Base-by-base conservation (phyloP, 2,113 vertebrate genomes). In the Synchiropus splendidus region DNA sequence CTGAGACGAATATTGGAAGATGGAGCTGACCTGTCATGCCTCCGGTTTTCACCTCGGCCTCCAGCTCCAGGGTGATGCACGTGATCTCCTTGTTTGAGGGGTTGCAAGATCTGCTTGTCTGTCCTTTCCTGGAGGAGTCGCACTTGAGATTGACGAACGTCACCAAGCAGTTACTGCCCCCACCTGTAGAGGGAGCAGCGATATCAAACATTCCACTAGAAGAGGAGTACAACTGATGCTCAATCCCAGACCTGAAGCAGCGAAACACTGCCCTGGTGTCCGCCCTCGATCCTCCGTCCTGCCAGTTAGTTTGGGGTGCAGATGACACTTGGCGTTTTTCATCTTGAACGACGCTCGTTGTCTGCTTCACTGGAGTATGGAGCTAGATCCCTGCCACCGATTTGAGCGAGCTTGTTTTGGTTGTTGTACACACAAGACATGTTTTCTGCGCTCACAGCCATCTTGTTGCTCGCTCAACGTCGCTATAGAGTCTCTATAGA, bases 71-170 rank as follows among this genome's bases (percentile, higher is more conserved):
- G 0, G 94, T 96, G 48, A 98, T 97, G 38, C 91, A 88, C 0
- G 91, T 94, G 48, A 97, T 86, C 76, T 97, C 92, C 62, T 94
- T 94, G 74, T 51, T 87, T 3, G 86, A 66, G 12, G 91, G 83
- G 81, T 94, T 98, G 18, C 95, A 92, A 42, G 92, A 86, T 5
- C 91, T 85, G 1, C 94, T 88, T 13, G 84, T 85, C 75, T 88
- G 90, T 9, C 84, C 62, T 69, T 93, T 97, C 82, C 90, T 92
- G 44, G 90, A 91, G 0, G 94, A 98, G 75, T 97, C 92, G 1
- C 95, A 98, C 68, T 92, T 98, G 45, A 98, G 89, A 80, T 98
- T 93, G 51, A 98, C 90, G 11, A 97, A 98, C 35, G 92, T 90
- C 31, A 98, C 89, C 52, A 93, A 85, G 79, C 95, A 97, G 81